Percentiles rank a stretch among this genome's conserved stretches.
These are phyloP conservation scores for Drosophila novamexicana DNA, from an alignment of 1,140 invertebrate species.

Conservation along the genomic window DNA sequence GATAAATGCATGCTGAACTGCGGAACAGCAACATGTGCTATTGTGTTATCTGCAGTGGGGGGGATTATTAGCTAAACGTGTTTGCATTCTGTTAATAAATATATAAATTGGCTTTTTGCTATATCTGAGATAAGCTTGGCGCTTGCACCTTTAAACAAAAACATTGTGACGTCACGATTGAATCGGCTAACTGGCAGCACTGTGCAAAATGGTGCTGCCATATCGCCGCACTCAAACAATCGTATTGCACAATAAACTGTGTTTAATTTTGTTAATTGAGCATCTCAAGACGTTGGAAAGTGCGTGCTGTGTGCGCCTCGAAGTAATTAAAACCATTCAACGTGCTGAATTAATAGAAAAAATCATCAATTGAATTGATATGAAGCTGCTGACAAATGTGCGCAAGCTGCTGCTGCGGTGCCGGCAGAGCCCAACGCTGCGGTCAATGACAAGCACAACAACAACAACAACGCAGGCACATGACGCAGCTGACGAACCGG, in stretches of 20 bases:
- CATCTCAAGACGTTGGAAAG: constrained; percentile 13
- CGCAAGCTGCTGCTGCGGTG: constrained; percentile 47
- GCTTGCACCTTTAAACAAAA: constrained; percentile 4
- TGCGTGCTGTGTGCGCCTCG: constrained; percentile 21
- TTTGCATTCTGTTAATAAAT: constrained; percentile 24
- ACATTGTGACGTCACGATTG: constrained; percentile 15
- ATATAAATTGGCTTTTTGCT: background rate
- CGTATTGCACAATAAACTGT: constrained; percentile 39
- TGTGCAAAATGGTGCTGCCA: constrained; percentile 18
- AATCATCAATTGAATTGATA: constrained; percentile 55
- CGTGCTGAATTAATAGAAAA: constrained; percentile 21
- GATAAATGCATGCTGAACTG: constrained; percentile 21
- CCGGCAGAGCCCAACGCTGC: constrained; percentile 47
- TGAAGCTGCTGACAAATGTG: constrained; percentile 62
- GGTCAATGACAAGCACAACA: constrained; percentile 22
- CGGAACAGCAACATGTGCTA: background rate
- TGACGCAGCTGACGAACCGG: constrained; percentile 42
- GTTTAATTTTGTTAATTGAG: constrained; percentile 35
- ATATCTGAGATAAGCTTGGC: background rate
- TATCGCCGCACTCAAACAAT: background rate
- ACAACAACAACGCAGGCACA: constrained; percentile 16
- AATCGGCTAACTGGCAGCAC: constrained; percentile 19
- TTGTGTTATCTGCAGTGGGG: constrained; percentile 9
- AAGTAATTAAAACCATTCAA: constrained; percentile 39
- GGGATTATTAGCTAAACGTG: constrained; percentile 9